Base-by-base conservation (phyloP, 2,888 invertebrate genomes). In the Hypolimnas misippus region DNA sequence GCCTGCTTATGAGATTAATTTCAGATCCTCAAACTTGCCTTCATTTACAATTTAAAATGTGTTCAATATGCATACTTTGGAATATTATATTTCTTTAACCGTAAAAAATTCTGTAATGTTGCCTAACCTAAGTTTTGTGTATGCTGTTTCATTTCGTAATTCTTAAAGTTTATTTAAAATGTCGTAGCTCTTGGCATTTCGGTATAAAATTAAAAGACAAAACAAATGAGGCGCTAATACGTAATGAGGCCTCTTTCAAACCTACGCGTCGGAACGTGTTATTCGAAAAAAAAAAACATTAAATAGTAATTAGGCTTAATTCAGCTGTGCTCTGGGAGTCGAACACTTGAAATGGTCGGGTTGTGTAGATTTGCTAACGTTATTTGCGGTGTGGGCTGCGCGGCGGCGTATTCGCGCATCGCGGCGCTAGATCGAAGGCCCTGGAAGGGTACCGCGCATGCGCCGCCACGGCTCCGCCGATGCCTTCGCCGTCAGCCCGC, bases 341-440 rank as follows among this genome's bases (percentile, higher is more conserved):
- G 78, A 76, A 71, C 73, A 76, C 76, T 79, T 71, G 76, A 75
- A 83, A 78, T 72, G 78, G 80, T 83, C 77, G 80, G 84, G 83
- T 84, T 76, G 82, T 79, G 81, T 84, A 77, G 80, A 82, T 82
- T 78, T 70, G 72, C 72, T 75, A 76, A 83, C 84, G 83, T 86
- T 89, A 85, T 88, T 90, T 87, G 88, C 84, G 87, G 83, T 83
- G 82, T 76, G 67, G 74, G 82, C 71, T 87, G 88, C 86, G 90
- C 88, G 84, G 62, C 63, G 74, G 76, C 63, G 70, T 62, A 69
- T 62, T 63, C 81, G 89, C 87, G 88, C 89, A 87, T 72, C 82
- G 70, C 77, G 78, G 76, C 75, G 86, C 78, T 84, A 87, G 87
- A 91, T 90, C 90, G 91, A 90, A 90, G 87, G 84, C 80, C 76